A percentile compares a stretch with the other conserved stretches of the same genome.
phyloP scores from a whole-genome alignment of 2,797 vertebrate genomes.

The Acestrorhynchus altus region DNA sequence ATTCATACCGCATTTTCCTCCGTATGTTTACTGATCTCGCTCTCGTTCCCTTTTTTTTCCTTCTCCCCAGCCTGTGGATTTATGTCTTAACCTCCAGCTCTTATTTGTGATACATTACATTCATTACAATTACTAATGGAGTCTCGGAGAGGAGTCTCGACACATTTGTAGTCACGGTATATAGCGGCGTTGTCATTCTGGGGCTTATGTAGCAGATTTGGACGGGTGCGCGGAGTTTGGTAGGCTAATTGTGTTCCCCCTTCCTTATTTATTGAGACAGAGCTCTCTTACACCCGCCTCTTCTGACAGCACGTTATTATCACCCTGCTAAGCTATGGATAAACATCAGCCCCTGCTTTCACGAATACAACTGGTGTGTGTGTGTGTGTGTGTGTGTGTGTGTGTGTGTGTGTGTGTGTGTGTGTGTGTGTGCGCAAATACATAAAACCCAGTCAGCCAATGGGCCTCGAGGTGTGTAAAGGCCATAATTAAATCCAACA shows the following conservation, averaged over 20 bases:
- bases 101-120: conserved; percentile 64
- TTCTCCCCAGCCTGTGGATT: conserved; percentile 48
- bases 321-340: conserved; percentile 47
- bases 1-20: conserved; percentile 49
- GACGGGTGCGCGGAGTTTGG: conserved; percentile 45
- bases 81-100: conserved; percentile 62
- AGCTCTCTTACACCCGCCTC: conserved; percentile 40
- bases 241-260: conserved; percentile 56
- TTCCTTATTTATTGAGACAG: conserved; percentile 43
- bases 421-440: background rate
- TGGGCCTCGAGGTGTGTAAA: conserved; percentile 6
- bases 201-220: conserved; percentile 49
- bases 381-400: background rate
- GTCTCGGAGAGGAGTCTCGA: conserved; percentile 52
- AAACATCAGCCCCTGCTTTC: conserved; percentile 41
- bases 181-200: conserved; percentile 51
- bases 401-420: too few relatives aligned
- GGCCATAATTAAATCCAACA: conserved; percentile 33
- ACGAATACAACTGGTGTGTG: background rate
- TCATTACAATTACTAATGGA: conserved; percentile 64
- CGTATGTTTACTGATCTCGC: conserved; percentile 56
- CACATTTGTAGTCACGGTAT: conserved; percentile 55
- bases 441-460: conserved; percentile 41
- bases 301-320: conserved; percentile 53
- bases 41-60: conserved; percentile 23